A percentile compares a stretch with the other conserved stretches of the same genome.
phyloP scores from a whole-genome alignment of 2,113 vertebrate species.

The Hystrix cristata region DNA sequence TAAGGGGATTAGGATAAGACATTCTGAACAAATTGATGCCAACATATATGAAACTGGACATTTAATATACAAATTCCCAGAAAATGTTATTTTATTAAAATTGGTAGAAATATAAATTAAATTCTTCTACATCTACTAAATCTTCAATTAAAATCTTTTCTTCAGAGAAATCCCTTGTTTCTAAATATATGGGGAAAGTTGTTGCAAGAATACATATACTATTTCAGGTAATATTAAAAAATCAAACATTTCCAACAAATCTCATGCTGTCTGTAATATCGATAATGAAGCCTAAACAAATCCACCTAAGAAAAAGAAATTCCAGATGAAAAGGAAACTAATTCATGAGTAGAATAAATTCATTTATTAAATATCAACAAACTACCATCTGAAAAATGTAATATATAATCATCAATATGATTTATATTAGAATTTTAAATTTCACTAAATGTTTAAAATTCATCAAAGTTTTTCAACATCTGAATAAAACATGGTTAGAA shows the following conservation, averaged over 20 bases:
- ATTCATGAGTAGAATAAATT: not conserved
- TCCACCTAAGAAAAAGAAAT: not conserved
- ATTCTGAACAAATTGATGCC: not conserved
- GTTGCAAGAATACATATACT: not conserved
- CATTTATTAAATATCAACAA: not conserved
- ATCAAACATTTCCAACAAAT: not conserved
- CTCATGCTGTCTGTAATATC: not conserved
- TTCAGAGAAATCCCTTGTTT: not conserved
- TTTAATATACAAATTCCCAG: not conserved
- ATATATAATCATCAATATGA: not conserved
- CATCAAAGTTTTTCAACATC: not conserved
- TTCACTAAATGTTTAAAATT: not conserved
- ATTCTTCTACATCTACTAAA: not conserved
- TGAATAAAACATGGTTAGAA: not conserved
- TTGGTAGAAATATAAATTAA: not conserved
- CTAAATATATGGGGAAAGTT: not conserved
- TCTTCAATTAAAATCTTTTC: not conserved
- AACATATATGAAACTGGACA: not conserved
- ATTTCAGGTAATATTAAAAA: not conserved
- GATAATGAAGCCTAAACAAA: not conserved
- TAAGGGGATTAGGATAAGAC: not conserved
- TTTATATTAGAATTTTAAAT: not conserved
- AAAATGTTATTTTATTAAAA: not conserved
- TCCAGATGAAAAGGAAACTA: not conserved
- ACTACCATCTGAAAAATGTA: not conserved